Percentiles rank a stretch among this genome's conserved stretches.
Conservation (phyloP, 2,888 invertebrate genomes). For the Notocelia uddmanniana region DNA sequence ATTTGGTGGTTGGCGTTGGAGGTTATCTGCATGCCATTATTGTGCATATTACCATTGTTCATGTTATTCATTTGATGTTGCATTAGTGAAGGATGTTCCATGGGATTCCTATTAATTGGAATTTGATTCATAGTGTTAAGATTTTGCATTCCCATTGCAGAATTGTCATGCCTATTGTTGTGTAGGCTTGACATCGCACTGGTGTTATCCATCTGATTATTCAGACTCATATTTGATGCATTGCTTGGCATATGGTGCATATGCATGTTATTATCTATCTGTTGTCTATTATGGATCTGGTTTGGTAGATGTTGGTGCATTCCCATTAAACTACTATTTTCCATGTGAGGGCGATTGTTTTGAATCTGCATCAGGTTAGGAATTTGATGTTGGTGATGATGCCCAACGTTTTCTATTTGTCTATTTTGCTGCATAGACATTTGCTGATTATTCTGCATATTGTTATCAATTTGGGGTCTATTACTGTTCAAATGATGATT, state of each 20-base stretch:
- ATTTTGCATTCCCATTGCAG: slow-evolving; percentile 76
- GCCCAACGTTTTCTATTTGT: slow-evolving; percentile 72
- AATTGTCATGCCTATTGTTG: slow-evolving; percentile 75
- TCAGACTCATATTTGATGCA: slow-evolving; percentile 67
- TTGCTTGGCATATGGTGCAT: slow-evolving; percentile 79
- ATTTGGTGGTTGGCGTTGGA: slow-evolving; percentile 75
- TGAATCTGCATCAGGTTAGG: slow-evolving; percentile 80
- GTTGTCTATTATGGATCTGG: slow-evolving; percentile 79
- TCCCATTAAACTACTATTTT: slow-evolving; percentile 73
- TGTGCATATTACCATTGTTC: slow-evolving; percentile 78
- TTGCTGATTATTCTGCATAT: slow-evolving; percentile 78
- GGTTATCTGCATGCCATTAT: slow-evolving; percentile 74
- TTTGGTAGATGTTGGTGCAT: slow-evolving; percentile 79
- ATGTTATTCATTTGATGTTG: slow-evolving; percentile 79
- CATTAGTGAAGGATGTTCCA: slow-evolving; percentile 78
- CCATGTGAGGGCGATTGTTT: slow-evolving; percentile 74
- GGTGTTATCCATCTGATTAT: slow-evolving; percentile 74
- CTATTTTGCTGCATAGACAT: slow-evolving; percentile 77
- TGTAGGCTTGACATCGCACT: slow-evolving; percentile 71
- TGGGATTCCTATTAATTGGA: slow-evolving; percentile 73
- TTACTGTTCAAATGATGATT: slow-evolving; percentile 73
- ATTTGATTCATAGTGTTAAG: slow-evolving; percentile 77
- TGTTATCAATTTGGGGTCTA: slow-evolving; percentile 73
- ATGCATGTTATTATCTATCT: slow-evolving; percentile 76
- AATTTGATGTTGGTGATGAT: slow-evolving; percentile 81